Evolutionary conservation across 2,888 invertebrate species (phyloP).

Genomic region (Andrena dorsata): DNA sequence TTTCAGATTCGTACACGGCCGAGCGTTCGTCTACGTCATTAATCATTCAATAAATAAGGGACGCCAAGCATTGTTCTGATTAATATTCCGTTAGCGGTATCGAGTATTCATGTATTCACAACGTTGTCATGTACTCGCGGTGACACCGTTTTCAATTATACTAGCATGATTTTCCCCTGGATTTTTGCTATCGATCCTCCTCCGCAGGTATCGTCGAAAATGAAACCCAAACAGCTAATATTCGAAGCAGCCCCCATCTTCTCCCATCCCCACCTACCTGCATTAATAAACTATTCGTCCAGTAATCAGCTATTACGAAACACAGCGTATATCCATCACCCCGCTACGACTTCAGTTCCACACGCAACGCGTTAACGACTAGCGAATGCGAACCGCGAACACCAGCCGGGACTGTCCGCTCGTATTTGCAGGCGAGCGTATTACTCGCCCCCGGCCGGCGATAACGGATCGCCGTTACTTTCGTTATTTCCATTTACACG

Average conservation of each 20-base stretch:
- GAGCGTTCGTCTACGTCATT: constrained; percentile 17
- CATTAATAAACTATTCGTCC: not conserved
- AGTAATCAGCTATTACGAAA: constrained; percentile 1
- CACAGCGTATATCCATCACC: not conserved
- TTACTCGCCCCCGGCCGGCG: constrained; percentile 1
- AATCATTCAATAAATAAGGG: constrained; percentile 48
- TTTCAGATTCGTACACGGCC: constrained; percentile 20
- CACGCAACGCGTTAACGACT: constrained; percentile 23
- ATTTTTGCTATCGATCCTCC: constrained; percentile 20
- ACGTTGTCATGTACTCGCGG: constrained; percentile 18
- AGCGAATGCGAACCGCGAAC: constrained; percentile 10
- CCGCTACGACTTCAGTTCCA: not conserved
- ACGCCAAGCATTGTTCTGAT: constrained; percentile 48
- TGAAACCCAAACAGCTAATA: not conserved
- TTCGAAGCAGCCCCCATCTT: too few species aligned
- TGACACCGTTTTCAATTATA: constrained; percentile 52
- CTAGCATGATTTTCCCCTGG: constrained; percentile 26
- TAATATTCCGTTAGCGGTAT: constrained; percentile 39
- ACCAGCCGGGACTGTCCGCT: constrained; percentile 6
- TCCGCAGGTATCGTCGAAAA: not conserved
- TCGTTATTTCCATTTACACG: constrained; percentile 43
- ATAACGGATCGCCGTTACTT: constrained; percentile 37
- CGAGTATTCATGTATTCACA: constrained; percentile 54
- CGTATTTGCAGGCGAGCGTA: constrained; percentile 7
- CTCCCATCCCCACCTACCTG: too few species aligned